Evolutionary conservation across 1,140 invertebrate species (phyloP).

Genomic region (Globodera rostochiensis): DNA sequence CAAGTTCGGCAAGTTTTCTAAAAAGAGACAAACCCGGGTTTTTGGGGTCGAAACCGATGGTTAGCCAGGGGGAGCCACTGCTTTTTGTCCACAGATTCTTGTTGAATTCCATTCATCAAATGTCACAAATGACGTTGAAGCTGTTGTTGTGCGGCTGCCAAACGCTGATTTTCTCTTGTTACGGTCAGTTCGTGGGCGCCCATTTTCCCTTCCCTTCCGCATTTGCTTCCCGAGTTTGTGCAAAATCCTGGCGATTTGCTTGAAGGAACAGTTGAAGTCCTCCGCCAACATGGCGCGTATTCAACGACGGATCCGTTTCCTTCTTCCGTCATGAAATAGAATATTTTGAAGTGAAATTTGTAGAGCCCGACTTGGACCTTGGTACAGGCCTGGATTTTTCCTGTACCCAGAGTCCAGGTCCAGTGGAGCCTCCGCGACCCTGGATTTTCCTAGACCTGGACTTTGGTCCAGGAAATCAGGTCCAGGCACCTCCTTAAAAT

Average conservation of each 20-base stretch:
- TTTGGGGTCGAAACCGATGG: slow-evolving; percentile 20
- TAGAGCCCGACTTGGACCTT: too few species aligned
- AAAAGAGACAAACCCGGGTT: slow-evolving; percentile 2
- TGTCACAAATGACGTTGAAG: slow-evolving; percentile 7
- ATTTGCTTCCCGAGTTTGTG: slow-evolving; percentile 25
- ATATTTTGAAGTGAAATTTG: too few species aligned
- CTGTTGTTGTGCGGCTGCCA: not conserved
- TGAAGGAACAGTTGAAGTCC: slow-evolving; percentile 29
- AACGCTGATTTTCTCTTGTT: slow-evolving; percentile 23
- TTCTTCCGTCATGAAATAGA: too few species aligned
- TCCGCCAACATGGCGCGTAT: slow-evolving; percentile 23
- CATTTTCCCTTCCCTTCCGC: slow-evolving; percentile 27
- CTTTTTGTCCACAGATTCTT: slow-evolving; percentile 20
- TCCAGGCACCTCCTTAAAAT: too few species aligned
- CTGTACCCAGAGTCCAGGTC: too few species aligned
- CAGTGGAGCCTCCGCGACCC: too few species aligned
- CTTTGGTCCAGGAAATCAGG: too few species aligned
- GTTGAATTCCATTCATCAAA: slow-evolving; percentile 12
- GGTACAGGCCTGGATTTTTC: too few species aligned
- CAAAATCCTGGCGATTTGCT: slow-evolving; percentile 27
- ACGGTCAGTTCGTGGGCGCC: slow-evolving; percentile 18
- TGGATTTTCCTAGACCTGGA: too few species aligned
- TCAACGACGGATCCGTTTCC: slow-evolving; percentile 31
- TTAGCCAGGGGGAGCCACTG: slow-evolving; percentile 29
- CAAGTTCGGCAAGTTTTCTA: too few species aligned